Percentiles rank a stretch among this genome's conserved stretches.
These are phyloP conservation scores for Chymomyza fuscimana DNA, from an alignment of 2,888 invertebrate species.

Conservation along the genomic window DNA sequence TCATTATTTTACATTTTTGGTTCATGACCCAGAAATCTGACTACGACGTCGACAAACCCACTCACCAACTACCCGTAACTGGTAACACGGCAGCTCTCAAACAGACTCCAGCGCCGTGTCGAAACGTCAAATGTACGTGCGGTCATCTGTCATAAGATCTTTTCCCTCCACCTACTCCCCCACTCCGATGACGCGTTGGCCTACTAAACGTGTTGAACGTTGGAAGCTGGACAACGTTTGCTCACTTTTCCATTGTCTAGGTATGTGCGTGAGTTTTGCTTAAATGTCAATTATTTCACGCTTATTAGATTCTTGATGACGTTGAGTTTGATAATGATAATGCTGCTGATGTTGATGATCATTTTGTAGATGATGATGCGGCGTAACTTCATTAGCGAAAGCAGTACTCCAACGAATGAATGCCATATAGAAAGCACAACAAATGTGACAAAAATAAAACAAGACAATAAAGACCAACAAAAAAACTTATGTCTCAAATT, in stretches of 20 bases:
- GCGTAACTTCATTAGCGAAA: conserved; percentile 47
- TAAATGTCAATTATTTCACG: conserved; percentile 75
- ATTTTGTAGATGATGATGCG: conserved; percentile 13
- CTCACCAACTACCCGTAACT: background rate
- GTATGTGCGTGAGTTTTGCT: conserved; percentile 66
- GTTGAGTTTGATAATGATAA: conserved; percentile 23
- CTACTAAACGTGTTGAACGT: conserved; percentile 43
- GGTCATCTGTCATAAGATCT: conserved; percentile 69
- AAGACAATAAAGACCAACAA: background rate
- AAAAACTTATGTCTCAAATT: background rate
- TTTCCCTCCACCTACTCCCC: too few species aligned
- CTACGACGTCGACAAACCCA: conserved; percentile 14
- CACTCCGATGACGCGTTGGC: conserved; percentile 38
- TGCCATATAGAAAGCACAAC: conserved; percentile 32
- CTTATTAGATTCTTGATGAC: conserved; percentile 65
- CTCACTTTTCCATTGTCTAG: conserved; percentile 46
- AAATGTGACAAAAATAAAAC: conserved; percentile 19
- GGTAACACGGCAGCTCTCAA: conserved; percentile 15
- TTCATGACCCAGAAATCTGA: conserved; percentile 65
- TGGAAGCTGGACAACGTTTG: background rate
- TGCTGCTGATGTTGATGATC: conserved; percentile 29
- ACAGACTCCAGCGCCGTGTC: conserved; percentile 35
- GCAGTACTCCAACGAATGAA: conserved; percentile 14
- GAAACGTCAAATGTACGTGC: conserved; percentile 63
- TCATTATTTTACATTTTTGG: conserved; percentile 70